Percentiles rank a stretch among this genome's conserved stretches.
Conservation (phyloP, 2,797 vertebrate genomes). For the Pelodytes ibericus region DNA sequence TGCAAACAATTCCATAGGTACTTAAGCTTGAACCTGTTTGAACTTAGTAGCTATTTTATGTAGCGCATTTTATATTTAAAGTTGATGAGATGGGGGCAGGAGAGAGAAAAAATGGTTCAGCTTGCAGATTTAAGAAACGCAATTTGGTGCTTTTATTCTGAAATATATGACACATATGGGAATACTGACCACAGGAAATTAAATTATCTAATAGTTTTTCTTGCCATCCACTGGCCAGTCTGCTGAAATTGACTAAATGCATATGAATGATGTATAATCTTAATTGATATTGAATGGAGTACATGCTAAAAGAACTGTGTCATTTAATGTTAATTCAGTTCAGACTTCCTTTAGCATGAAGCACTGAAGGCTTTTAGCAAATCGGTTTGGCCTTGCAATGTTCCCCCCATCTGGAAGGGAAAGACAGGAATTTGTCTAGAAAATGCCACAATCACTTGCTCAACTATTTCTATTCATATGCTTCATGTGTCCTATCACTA, state of each 20-base stretch:
- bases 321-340: slow-evolving; percentile 24
- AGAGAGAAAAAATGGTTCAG: no score
- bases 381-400: background rate
- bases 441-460: no score
- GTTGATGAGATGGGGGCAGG: no score
- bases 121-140: background rate
- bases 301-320: slow-evolving; percentile 27
- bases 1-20: no score
- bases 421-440: no score
- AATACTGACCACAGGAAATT: slow-evolving; percentile 51
- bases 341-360: slow-evolving; percentile 18
- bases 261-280: slow-evolving; percentile 39
- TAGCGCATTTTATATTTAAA: no score
- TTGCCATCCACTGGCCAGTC: slow-evolving; percentile 33
- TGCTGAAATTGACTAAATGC: slow-evolving; percentile 39
- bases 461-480: no score
- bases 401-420: background rate
- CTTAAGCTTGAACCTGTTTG: no score
- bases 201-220: slow-evolving; percentile 49
- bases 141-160: slow-evolving; percentile 11
- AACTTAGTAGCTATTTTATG: no score
- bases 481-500: no score
- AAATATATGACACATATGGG: slow-evolving; percentile 34
- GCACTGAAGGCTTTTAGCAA: slow-evolving; percentile 3
- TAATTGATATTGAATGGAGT: slow-evolving; percentile 52